Base-by-base conservation (phyloP, 2,113 vertebrate genomes). In the Zapus hudsonius region DNA sequence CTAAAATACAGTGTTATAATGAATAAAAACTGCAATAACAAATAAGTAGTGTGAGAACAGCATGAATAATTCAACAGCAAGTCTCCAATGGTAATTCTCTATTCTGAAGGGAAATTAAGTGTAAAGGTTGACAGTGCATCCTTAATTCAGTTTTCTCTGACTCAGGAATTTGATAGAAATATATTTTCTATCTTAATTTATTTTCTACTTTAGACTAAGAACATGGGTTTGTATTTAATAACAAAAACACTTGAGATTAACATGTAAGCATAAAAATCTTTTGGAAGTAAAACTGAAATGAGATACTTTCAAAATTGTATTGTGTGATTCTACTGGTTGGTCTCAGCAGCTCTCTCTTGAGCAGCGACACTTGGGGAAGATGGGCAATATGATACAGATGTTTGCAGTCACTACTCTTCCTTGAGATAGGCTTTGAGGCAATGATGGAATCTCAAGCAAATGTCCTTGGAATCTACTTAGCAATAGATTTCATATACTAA, bases 21-120 rank as follows among this genome's bases (percentile, higher is more conserved):
- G 90, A 95, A 90, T 64, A 95, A 92, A 96, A 67, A 67, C 22
- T 47, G 84, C 84, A 91, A 96, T 93, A 55, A 69, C 74, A 96
- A 97, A 96, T 85, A 86, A 89, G 87, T 83, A 95, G 80, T 44
- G 95, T 89, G 94, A 97, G 69, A 96, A 93, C 2, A 31, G 7
- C 92, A 92, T 92, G 88, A 91, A 95, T 97, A 97, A 97, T 97
- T 97, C 93, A 93, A 75, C 19, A 94, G 95, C 19, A 93, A 95
- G 90, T 84, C 92, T 96, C 89, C 95, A 94, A 96, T 0, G 1
- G 47, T 55, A 69, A 82, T 93, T 52, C 38, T 79, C 7, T 38
- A 94, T 84, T 80, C 33, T 93, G 69, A 96, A 95, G 75, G 52
- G 13, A 96, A 97, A 96, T 95, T 95, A 92, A 73, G 15, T 91